Conservation (phyloP, 2,113 vertebrate species). For the Leiothrix lutea region DNA sequence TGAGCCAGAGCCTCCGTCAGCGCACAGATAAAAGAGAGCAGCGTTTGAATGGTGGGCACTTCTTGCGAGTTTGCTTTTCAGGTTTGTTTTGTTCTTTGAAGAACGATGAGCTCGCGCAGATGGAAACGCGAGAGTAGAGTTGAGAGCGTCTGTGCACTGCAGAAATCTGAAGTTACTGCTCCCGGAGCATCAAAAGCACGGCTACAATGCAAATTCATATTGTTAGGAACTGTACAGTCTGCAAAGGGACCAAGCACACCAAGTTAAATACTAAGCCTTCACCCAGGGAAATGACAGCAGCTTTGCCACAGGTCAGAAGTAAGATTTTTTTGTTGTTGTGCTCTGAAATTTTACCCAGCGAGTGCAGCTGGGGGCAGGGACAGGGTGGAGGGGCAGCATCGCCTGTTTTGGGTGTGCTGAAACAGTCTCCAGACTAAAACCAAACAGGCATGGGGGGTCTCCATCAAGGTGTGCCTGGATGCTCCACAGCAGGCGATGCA, state of each 20-base stretch:
- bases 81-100: not conserved
- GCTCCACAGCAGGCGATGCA: not conserved
- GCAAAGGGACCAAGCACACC: not conserved
- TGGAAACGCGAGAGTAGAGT: not conserved
- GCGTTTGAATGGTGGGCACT: not conserved
- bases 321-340: not conserved
- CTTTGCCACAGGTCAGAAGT: not conserved
- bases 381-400: not conserved
- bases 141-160: not conserved
- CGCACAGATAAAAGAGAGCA: not conserved
- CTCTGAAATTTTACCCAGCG: not conserved
- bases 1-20: not conserved
- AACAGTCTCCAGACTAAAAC: not conserved
- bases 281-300: not conserved
- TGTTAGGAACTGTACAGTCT: not conserved
- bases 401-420: not conserved
- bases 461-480: not conserved
- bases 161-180: not conserved
- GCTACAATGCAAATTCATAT: not conserved
- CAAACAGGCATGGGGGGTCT: fast-evolving
- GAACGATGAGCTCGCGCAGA: not conserved
- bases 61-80: not conserved
- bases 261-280: not conserved
- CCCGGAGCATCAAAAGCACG: not conserved
- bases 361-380: not conserved